Evolutionary conservation across 2,888 invertebrate genomes (phyloP).

Genomic region (Limnephilus marmoratus): DNA sequence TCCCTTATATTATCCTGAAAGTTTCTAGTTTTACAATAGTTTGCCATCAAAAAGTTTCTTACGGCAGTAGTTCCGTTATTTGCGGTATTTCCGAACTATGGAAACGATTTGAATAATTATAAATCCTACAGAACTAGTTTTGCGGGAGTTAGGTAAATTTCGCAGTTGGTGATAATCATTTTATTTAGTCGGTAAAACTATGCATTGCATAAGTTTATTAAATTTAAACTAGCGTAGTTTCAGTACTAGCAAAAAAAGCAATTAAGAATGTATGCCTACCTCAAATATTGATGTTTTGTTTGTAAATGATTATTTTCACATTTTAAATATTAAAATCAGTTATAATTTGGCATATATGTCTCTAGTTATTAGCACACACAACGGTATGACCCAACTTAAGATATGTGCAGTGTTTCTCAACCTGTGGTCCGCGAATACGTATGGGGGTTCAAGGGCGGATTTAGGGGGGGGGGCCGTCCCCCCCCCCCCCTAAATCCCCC

Average conservation of each 20-base stretch:
- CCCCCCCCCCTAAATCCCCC: too few relatives aligned
- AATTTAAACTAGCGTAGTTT: not conserved
- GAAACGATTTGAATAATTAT: not conserved
- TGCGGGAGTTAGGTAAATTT: not conserved
- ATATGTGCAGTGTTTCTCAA: too few relatives aligned
- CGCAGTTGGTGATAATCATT: not conserved
- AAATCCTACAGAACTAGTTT: not conserved
- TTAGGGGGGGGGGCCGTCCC: too few relatives aligned
- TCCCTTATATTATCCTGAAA: not conserved
- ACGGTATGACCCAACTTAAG: too few relatives aligned
- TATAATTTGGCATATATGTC: too few relatives aligned
- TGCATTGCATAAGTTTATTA: not conserved
- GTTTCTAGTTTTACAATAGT: not conserved
- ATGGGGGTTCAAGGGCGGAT: too few relatives aligned
- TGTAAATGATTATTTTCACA: too few relatives aligned
- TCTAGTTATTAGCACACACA: too few relatives aligned
- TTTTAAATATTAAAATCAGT: too few relatives aligned
- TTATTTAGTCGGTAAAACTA: not conserved
- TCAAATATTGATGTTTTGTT: too few relatives aligned
- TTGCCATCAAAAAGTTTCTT: not conserved
- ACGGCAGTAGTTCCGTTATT: not conserved
- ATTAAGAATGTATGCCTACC: too few relatives aligned
- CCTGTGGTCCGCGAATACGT: too few relatives aligned
- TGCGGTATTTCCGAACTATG: not conserved
- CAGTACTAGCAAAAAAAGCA: not conserved